Conservation (phyloP, 2,888 invertebrate genomes). For the Sphecodes monilicornis region DNA sequence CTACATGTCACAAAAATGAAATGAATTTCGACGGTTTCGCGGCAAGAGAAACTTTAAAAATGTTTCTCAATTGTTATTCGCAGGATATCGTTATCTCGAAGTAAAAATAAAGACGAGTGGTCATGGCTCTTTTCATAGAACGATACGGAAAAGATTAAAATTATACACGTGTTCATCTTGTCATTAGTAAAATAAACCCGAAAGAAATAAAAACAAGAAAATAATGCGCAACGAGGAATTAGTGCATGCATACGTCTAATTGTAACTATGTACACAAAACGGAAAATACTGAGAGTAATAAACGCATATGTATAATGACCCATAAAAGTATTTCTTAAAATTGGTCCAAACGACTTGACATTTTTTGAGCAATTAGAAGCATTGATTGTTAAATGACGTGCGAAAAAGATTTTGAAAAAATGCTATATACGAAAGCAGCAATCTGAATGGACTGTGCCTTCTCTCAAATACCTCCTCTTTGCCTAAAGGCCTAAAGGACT, state of each 20-base stretch:
- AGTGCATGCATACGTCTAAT: neutral
- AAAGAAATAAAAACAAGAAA: neutral
- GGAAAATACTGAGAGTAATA: neutral
- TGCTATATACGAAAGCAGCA: too few relatives aligned
- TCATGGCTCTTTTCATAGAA: neutral
- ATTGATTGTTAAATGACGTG: too few relatives aligned
- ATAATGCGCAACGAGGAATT: neutral
- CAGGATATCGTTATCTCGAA: neutral
- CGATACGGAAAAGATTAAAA: neutral
- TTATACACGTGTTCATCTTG: neutral
- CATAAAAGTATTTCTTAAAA: too few relatives aligned
- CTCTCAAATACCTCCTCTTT: too few relatives aligned
- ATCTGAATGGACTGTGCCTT: too few relatives aligned
- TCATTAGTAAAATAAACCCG: neutral
- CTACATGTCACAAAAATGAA: neutral
- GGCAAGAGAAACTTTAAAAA: neutral
- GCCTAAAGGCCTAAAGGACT: too few relatives aligned
- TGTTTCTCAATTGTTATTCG: constrained; percentile 11
- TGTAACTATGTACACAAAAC: neutral
- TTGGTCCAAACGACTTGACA: too few relatives aligned
- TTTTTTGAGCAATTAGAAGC: too few relatives aligned
- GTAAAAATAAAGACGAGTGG: neutral
- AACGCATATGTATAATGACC: too few relatives aligned
- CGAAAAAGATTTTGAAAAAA: too few relatives aligned
- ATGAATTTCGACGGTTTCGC: neutral